Percentiles rank a stretch among this genome's conserved stretches.
Conservation (phyloP, 2,797 vertebrate species). For the Poecilia wingei region DNA sequence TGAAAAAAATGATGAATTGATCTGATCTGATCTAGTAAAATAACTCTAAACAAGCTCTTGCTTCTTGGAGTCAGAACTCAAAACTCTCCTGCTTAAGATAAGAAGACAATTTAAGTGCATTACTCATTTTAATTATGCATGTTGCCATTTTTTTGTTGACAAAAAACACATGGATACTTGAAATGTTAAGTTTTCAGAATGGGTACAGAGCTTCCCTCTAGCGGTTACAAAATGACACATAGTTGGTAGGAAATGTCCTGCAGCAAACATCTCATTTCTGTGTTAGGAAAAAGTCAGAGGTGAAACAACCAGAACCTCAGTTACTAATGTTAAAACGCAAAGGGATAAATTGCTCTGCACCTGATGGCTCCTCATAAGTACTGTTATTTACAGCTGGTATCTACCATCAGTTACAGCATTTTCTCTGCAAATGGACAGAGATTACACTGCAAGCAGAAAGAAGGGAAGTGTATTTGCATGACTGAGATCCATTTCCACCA, state of each 20-base stretch:
- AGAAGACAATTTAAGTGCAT: not conserved
- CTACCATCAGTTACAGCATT: conserved; percentile 59
- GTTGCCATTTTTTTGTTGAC: not conserved
- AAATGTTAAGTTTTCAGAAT: not conserved
- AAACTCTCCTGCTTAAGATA: not conserved
- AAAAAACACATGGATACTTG: not conserved
- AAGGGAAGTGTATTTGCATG: conserved; percentile 65
- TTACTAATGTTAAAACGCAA: not conserved
- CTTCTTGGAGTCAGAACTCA: not conserved
- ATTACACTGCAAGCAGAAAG: conserved; percentile 44
- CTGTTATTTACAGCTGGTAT: conserved; percentile 62
- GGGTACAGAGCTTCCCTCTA: not conserved
- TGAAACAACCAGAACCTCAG: not conserved
- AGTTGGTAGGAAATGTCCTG: not conserved
- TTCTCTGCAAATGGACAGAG: conserved; percentile 56
- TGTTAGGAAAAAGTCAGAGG: not conserved
- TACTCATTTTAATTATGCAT: not conserved
- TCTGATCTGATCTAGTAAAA: not conserved
- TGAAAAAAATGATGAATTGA: not conserved
- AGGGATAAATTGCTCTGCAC: not conserved
- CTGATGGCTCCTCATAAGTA: conserved; percentile 19
- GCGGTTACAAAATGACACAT: not conserved
- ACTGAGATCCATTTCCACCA: conserved; percentile 48
- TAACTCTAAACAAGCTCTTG: not conserved
- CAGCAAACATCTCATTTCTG: too few relatives aligned